Evolutionary conservation across 2,888 invertebrate genomes (phyloP).

Genomic region (Alcis repandata): DNA sequence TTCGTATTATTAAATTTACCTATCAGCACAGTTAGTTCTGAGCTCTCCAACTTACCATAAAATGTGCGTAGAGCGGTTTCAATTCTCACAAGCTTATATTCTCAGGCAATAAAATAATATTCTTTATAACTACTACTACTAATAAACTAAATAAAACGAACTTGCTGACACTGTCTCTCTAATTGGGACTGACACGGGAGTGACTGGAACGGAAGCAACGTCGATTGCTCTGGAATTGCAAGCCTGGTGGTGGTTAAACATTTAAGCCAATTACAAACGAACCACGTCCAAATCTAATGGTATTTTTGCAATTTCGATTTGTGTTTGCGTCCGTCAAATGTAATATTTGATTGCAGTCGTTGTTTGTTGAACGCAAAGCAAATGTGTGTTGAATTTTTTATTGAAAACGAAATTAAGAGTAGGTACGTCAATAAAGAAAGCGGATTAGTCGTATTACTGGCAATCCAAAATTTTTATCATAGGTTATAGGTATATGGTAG

Average conservation of each 20-base stretch:
- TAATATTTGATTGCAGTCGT: constrained; percentile 36
- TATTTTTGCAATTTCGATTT: constrained; percentile 29
- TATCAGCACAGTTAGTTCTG: too few species aligned
- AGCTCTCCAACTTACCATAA: too few species aligned
- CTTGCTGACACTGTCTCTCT: too few species aligned
- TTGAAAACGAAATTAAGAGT: neutral
- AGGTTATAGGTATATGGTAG: neutral
- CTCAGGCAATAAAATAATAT: too few species aligned
- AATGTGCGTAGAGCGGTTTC: too few species aligned
- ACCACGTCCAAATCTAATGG: constrained; percentile 48
- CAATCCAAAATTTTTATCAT: neutral
- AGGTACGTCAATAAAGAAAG: neutral
- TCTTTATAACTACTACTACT: too few species aligned
- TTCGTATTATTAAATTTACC: too few species aligned
- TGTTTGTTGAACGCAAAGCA: constrained; percentile 44
- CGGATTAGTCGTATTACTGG: neutral
- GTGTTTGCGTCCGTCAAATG: constrained; percentile 28
- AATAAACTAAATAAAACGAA: too few species aligned
- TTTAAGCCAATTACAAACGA: constrained; percentile 57
- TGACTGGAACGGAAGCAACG: neutral
- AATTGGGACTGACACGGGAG: neutral
- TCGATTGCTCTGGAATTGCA: neutral
- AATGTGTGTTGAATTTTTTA: constrained; percentile 46
- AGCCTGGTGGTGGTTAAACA: neutral
- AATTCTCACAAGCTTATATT: too few species aligned